phyloP scores from a whole-genome alignment of 1,140 invertebrate species.

The Brachionus sp. region DNA sequence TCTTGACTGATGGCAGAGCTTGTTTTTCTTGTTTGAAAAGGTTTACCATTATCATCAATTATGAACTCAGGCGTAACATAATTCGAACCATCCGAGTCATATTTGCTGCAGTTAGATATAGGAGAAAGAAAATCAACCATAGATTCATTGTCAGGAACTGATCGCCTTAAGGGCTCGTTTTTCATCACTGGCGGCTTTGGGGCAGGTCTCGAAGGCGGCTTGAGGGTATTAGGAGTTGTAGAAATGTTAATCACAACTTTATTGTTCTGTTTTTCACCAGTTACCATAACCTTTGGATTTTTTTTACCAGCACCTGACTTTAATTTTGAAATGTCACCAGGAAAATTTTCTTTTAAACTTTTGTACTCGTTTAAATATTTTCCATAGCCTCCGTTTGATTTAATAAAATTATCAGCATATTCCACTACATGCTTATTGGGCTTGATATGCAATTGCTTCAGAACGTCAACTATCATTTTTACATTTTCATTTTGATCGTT shows the following conservation, averaged over 20 bases:
- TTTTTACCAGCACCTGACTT: constrained; percentile 2
- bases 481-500: constrained; percentile 38
- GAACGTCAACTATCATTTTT: constrained; percentile 29
- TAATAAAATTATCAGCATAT: constrained; percentile 27
- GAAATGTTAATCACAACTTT: not conserved
- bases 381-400: constrained; percentile 35
- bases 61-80: not conserved
- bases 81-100: not conserved
- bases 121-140: not conserved
- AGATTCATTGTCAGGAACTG: not conserved
- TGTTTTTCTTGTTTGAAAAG: not conserved
- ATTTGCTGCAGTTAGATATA: not conserved
- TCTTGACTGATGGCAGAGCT: not conserved
- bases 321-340: not conserved
- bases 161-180: not conserved
- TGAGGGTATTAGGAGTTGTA: constrained; percentile 14
- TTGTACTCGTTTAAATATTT: constrained; percentile 23
- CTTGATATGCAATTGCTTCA: constrained; percentile 38
- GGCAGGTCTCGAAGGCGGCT: constrained; percentile 27
- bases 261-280: not conserved
- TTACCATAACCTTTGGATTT: not conserved
- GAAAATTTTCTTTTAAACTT: not conserved
- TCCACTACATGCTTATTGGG: constrained; percentile 18
- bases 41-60: not conserved
- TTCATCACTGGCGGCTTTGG: constrained; percentile 4